Conservation (phyloP, 2,113 vertebrate genomes). For the Hemichromis elongatus region DNA sequence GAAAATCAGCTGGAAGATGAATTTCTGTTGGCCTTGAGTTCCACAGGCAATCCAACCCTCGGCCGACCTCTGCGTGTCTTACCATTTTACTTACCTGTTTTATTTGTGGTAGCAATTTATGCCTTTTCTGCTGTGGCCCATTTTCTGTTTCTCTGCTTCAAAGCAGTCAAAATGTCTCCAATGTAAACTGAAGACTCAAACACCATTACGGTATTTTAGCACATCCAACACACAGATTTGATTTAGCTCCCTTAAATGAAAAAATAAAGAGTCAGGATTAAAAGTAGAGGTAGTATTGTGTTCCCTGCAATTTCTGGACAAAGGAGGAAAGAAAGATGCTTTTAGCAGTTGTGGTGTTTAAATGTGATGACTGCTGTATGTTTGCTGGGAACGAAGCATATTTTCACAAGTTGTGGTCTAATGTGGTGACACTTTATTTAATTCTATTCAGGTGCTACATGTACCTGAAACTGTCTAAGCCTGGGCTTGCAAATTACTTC, state of each 20-base stretch:
- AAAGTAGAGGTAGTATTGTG: background rate
- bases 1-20: background rate
- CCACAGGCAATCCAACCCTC: constrained; percentile 6
- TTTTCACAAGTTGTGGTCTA: background rate
- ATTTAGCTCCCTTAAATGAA: background rate
- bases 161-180: background rate
- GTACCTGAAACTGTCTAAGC: background rate
- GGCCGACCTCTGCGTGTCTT: constrained; percentile 8
- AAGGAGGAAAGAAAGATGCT: background rate
- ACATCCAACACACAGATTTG: background rate
- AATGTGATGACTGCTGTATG: background rate
- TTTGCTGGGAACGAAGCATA: background rate
- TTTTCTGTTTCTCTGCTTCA: background rate
- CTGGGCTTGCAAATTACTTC: background rate
- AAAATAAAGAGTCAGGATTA: background rate
- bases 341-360: background rate
- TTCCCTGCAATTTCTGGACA: background rate
- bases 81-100: background rate
- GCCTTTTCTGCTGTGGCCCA: background rate
- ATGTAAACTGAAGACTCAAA: background rate
- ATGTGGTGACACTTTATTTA: background rate
- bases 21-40: constrained; percentile 23
- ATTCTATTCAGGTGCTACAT: background rate
- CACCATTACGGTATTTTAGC: background rate
- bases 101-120: background rate